Percentiles rank a stretch among this genome's conserved stretches.
Conservation (phyloP, 2,113 vertebrate species). For the Xiphophorus couchianus region DNA sequence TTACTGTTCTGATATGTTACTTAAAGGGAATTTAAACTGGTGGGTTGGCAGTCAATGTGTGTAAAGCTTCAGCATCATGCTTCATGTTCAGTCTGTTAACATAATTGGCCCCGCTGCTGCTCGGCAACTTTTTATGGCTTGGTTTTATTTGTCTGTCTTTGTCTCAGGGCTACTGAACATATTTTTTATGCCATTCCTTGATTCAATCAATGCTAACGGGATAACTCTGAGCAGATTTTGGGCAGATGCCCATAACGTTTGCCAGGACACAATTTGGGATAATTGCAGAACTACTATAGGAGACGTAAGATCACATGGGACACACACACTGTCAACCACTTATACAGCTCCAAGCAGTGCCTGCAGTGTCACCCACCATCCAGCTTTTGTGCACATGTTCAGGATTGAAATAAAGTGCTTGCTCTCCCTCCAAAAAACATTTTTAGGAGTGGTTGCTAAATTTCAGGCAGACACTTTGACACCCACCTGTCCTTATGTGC, state of each 20-base stretch:
- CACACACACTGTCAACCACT: conserved; percentile 7
- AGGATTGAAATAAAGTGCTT: conserved; percentile 44
- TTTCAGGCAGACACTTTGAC: conserved; percentile 13
- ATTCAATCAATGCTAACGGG: conserved; percentile 52
- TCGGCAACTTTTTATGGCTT: neutral
- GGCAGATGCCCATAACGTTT: conserved; percentile 51
- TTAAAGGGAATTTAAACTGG: neutral
- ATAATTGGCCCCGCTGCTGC: neutral
- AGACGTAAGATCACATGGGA: conserved; percentile 34
- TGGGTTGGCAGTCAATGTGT: neutral
- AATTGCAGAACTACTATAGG: conserved; percentile 55
- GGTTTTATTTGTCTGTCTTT: conserved; percentile 38
- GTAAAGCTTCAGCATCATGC: neutral
- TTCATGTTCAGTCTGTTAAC: neutral
- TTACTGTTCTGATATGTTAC: neutral
- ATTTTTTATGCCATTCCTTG: conserved; percentile 51
- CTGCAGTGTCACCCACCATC: conserved; percentile 9
- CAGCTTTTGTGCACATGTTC: neutral
- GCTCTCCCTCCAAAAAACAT: conserved; percentile 45
- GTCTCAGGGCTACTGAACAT: conserved; percentile 29
- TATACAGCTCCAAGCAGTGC: neutral
- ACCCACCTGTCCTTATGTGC: conserved; percentile 22
- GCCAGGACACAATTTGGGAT: conserved; percentile 56
- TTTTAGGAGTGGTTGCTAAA: conserved; percentile 43
- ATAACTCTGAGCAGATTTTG: conserved; percentile 45